A percentile compares a stretch with the other conserved stretches of the same genome.
Conservation (phyloP, 1,140 invertebrate species). For the Oedothorax gibbosus region DNA sequence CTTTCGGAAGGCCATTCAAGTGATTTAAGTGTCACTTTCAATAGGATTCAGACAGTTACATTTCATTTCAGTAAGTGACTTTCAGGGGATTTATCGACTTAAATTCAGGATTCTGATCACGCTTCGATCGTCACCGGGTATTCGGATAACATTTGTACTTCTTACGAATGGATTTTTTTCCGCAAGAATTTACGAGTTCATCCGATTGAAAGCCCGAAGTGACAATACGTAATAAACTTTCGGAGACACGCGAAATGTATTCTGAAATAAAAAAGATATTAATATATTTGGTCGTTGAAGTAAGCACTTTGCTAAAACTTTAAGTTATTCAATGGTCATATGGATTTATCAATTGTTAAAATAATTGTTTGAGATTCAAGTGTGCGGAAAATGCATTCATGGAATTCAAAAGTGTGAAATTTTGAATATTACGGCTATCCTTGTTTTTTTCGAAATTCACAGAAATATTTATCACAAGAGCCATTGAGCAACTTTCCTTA, state of each 20-base stretch:
- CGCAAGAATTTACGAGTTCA: constrained; percentile 25
- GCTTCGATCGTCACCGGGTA: constrained; percentile 6
- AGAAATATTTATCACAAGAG: no score
- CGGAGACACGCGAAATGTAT: not conserved
- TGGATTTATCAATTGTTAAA: no score
- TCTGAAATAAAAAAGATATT: not conserved
- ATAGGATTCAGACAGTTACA: constrained; percentile 17
- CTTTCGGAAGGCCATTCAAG: constrained; percentile 13
- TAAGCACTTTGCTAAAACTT: no score
- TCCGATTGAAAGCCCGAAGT: constrained; percentile 14
- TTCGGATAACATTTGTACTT: constrained; percentile 31
- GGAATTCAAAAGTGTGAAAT: no score
- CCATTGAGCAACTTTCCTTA: no score
- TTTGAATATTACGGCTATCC: no score
- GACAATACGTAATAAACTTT: constrained; percentile 13
- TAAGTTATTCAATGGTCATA: no score
- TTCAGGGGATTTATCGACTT: not conserved
- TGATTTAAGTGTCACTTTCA: constrained; percentile 39
- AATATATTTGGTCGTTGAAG: not conserved
- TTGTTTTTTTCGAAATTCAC: no score
- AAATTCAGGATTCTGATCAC: constrained; percentile 17
- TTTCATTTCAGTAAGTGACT: constrained; percentile 42
- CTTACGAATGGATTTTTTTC: not conserved
- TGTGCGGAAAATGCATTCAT: no score
- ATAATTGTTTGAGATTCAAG: no score